phyloP scores from a whole-genome alignment of 2,797 vertebrate species.

The Australoheros facetus region DNA sequence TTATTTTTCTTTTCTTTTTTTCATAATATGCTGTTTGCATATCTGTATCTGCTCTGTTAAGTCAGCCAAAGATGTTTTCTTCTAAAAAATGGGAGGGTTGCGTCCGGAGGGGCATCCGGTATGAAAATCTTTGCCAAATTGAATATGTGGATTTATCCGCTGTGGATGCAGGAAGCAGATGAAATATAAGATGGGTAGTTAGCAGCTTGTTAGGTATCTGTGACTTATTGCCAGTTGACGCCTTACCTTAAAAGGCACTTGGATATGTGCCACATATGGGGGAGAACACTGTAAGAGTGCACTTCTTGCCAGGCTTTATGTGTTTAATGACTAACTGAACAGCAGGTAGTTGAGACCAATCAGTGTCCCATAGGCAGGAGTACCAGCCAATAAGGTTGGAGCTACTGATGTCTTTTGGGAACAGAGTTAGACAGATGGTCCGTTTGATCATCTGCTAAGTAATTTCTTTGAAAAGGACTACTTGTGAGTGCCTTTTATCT shows the following conservation, averaged over 20 bases:
- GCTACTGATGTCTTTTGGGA: neutral
- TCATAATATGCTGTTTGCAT: neutral
- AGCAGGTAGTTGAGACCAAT: neutral
- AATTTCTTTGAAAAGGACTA: slow-evolving; percentile 1
- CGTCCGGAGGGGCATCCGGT: neutral
- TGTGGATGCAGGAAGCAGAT: neutral
- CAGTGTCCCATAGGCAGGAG: neutral
- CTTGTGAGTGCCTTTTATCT: neutral
- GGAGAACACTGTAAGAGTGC: neutral
- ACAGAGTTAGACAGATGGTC: neutral
- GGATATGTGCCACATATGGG: neutral
- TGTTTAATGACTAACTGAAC: neutral
- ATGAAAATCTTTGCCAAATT: neutral
- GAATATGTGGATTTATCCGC: neutral
- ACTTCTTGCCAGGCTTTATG: neutral
- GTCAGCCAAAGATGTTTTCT: neutral
- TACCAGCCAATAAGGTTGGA: neutral
- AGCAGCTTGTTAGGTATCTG: neutral
- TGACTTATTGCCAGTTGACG: neutral
- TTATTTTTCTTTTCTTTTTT: neutral
- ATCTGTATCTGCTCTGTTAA: neutral
- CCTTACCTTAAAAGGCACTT: neutral
- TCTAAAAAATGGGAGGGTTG: neutral
- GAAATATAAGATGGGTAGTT: neutral
- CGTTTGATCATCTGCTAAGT: neutral